Conservation (phyloP, 2,113 vertebrate genomes). For the Probosciger aterrimus region DNA sequence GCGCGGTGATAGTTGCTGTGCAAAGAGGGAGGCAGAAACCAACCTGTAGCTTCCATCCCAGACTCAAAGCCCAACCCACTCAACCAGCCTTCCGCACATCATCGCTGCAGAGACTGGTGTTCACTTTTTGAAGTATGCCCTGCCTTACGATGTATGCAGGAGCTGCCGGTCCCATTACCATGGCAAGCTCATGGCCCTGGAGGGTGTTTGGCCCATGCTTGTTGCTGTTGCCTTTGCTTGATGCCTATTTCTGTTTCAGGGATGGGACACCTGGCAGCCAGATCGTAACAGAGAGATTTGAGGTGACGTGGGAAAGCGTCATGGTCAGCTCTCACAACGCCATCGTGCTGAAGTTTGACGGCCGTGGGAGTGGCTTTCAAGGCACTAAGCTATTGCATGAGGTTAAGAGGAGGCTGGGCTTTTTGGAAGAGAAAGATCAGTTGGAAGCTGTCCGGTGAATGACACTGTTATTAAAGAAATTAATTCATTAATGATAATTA, state of each 20-base stretch:
- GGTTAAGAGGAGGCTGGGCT: constrained; percentile 83
- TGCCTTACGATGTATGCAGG: fast-evolving
- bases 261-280: constrained; percentile 89
- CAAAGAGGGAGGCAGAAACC: not conserved
- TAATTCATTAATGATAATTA: not conserved
- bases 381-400: constrained; percentile 90
- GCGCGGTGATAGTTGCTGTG: fast-evolving
- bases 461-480: not conserved
- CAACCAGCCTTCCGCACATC: not conserved
- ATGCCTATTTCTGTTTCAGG: constrained; percentile 65
- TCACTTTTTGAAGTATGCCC: not conserved
- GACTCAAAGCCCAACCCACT: not conserved
- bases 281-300: constrained; percentile 85
- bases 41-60: not conserved
- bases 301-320: constrained; percentile 87
- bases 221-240: fast-evolving
- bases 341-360: constrained; percentile 86
- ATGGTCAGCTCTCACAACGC: constrained; percentile 89
- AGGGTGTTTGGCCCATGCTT: fast-evolving
- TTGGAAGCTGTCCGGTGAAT: constrained; percentile 83
- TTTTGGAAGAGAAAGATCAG: constrained; percentile 88
- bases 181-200: fast-evolving
- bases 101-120: not conserved
- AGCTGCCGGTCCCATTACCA: not conserved
- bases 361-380: constrained; percentile 90